Percentiles rank a stretch among this genome's conserved stretches.
Evolutionary conservation across 1,140 invertebrate genomes (phyloP).

Genomic region (Gryllus bimaculatus): DNA sequence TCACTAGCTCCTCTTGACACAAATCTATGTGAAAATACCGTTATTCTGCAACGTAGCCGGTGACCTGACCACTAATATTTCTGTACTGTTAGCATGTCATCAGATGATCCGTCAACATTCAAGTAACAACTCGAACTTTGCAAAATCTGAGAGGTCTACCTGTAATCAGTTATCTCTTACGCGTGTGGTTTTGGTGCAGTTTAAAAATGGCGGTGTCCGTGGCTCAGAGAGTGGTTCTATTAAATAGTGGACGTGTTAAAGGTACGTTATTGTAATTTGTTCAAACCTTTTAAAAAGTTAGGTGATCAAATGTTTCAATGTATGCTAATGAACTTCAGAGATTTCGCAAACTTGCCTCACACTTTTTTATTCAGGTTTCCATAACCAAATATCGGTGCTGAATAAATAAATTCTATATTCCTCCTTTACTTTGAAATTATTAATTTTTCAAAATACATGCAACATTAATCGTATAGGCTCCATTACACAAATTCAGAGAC

Average conservation of each 20-base stretch:
- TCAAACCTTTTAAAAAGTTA: not conserved
- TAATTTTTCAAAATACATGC: no score
- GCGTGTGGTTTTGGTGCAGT: not conserved
- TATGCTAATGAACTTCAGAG: no score
- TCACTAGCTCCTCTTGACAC: not conserved
- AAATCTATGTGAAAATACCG: not conserved
- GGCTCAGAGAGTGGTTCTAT: not conserved
- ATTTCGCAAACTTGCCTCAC: no score
- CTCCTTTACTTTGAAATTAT: no score
- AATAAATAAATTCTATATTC: no score
- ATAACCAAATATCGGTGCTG: no score
- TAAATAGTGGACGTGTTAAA: not conserved
- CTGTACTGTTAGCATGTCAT: not conserved
- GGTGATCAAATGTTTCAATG: not conserved
- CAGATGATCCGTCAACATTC: not conserved
- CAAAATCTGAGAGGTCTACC: not conserved
- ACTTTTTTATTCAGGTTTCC: no score
- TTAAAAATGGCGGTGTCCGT: not conserved
- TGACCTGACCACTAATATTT: not conserved
- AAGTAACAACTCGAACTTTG: not conserved
- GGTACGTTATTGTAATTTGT: not conserved
- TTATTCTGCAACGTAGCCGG: not conserved
- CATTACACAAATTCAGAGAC: no score
- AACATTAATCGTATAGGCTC: no score
- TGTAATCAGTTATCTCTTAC: not conserved